phyloP scores from a whole-genome alignment of 2,797 vertebrate genomes.

The Parauchenoglanis punctatus region DNA sequence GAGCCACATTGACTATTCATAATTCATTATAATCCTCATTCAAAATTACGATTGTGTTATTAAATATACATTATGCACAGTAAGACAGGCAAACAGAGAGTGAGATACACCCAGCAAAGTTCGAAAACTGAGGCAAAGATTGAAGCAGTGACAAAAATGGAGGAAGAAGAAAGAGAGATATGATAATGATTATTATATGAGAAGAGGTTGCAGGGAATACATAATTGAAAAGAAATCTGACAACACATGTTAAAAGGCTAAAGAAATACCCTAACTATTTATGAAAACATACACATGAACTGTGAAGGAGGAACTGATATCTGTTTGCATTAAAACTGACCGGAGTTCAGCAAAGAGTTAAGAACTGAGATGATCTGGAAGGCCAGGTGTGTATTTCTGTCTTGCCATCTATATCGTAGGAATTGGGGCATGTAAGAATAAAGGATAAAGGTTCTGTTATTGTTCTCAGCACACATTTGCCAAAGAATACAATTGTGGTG shows the following conservation, averaged over 20 bases:
- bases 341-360: neutral
- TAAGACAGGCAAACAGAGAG: neutral
- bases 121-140: neutral
- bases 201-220: slow-evolving; percentile 1
- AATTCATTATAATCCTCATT: slow-evolving; percentile 59
- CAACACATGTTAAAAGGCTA: neutral
- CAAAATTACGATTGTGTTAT: slow-evolving; percentile 59
- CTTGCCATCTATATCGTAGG: neutral
- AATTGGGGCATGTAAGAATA: neutral
- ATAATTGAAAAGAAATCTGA: slow-evolving; percentile 25
- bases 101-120: neutral
- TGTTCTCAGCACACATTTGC: neutral
- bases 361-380: neutral
- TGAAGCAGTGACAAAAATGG: neutral
- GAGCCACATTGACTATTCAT: slow-evolving; percentile 56
- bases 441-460: neutral
- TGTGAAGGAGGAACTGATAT: neutral
- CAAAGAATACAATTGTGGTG: neutral
- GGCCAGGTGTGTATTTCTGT: neutral
- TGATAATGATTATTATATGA: neutral
- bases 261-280: neutral
- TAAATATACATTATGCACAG: slow-evolving; percentile 53
- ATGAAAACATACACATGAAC: neutral
- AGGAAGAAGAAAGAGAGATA: neutral
- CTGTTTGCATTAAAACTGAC: neutral